Percentiles rank a stretch among this genome's conserved stretches.
Evolutionary conservation across 2,797 vertebrate genomes (phyloP).

Genomic region (Melanogrammus aeglefinus): DNA sequence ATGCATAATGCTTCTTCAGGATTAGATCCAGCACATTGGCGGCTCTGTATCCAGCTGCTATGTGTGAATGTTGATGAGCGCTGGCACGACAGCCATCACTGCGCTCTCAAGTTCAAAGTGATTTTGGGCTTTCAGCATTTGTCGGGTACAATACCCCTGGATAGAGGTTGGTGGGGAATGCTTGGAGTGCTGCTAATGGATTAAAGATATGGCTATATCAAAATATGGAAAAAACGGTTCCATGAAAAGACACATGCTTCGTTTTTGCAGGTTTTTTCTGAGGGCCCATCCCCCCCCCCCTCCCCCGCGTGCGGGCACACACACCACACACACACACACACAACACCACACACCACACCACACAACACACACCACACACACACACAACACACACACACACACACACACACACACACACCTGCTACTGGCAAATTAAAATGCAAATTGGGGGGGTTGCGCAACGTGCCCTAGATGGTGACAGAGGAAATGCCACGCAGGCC

Average conservation of each 20-base stretch:
- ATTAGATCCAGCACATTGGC: constrained; percentile 35
- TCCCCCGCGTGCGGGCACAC: too few relatives aligned
- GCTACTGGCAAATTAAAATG: constrained; percentile 40
- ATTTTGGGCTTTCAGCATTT: constrained; percentile 30
- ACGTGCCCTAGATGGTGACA: constrained; percentile 29
- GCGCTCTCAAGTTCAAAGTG: constrained; percentile 3
- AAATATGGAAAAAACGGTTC: neutral
- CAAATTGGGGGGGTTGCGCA: constrained; percentile 47
- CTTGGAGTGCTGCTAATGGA: neutral
- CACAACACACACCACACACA: constrained; percentile 2
- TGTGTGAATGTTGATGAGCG: constrained; percentile 30
- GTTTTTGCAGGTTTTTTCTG: neutral
- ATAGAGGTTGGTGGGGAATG: neutral
- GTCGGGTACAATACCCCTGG: constrained; percentile 14
- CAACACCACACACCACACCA: too few relatives aligned
- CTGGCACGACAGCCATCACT: constrained; percentile 24
- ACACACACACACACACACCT: constrained; percentile 32
- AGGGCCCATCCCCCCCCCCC: neutral
- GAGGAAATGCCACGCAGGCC: constrained; percentile 67
- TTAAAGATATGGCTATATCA: neutral
- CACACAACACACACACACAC: too few relatives aligned
- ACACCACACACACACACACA: neutral
- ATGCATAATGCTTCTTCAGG: constrained; percentile 24
- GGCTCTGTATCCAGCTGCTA: constrained; percentile 38
- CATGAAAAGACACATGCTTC: neutral